Evolutionary conservation across 2,888 invertebrate genomes (phyloP).

Genomic region (Tromatobia lineatoria): DNA sequence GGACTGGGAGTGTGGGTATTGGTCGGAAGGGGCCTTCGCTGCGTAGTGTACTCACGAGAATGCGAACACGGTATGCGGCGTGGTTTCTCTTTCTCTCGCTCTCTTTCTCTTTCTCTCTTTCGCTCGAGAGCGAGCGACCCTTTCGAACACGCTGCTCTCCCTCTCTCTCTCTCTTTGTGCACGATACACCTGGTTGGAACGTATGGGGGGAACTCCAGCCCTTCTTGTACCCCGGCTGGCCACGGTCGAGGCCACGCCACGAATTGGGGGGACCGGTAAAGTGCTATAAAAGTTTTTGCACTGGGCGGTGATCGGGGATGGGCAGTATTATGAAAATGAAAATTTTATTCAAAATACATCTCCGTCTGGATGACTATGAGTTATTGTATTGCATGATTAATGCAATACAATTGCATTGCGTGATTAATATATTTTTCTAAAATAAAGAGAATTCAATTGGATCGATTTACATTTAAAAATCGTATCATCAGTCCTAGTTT

Average conservation of each 20-base stretch:
- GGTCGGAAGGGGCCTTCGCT: slow-evolving; percentile 9
- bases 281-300: background rate
- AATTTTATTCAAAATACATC: too few relatives aligned
- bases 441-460: too few relatives aligned
- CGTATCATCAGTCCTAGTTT: too few relatives aligned
- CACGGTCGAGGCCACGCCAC: background rate
- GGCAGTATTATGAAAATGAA: too few relatives aligned
- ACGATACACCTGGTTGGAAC: slow-evolving; percentile 59
- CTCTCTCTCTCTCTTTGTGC: too few relatives aligned
- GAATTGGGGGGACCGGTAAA: background rate
- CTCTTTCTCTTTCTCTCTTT: background rate
- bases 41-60: slow-evolving; percentile 14
- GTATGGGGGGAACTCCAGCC: slow-evolving; percentile 34
- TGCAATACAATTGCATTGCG: too few relatives aligned
- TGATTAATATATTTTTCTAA: too few relatives aligned
- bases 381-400: too few relatives aligned
- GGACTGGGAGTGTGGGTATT: slow-evolving; percentile 11
- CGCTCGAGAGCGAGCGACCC: slow-evolving; percentile 44
- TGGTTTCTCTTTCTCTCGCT: slow-evolving; percentile 9
- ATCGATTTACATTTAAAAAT: too few relatives aligned
- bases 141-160: slow-evolving; percentile 17
- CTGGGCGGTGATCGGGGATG: background rate
- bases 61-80: slow-evolving; percentile 3
- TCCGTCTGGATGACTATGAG: too few relatives aligned
- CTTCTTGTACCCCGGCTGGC: background rate